phyloP scores from a whole-genome alignment of 2,113 vertebrate species.

The Pelecanus crispus region DNA sequence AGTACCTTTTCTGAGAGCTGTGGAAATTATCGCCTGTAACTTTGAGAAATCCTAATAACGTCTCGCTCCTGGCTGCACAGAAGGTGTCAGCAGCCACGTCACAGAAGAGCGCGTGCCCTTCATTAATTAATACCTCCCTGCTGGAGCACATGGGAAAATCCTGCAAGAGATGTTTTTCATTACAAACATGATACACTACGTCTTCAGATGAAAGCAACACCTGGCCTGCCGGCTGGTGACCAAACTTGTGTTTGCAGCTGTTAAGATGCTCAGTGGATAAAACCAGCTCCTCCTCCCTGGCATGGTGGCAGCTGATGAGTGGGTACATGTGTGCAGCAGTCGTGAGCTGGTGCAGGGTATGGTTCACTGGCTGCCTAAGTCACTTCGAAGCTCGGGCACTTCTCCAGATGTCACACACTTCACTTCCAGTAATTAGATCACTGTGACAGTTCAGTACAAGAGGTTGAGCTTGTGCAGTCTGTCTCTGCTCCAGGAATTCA shows the following conservation, averaged over 20 bases:
- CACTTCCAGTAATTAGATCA: slow-evolving; percentile 55
- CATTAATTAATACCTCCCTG: not conserved
- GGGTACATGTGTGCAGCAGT: not conserved
- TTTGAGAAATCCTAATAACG: not conserved
- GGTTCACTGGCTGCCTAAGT: slow-evolving; percentile 1
- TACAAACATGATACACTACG: not conserved
- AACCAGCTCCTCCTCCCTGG: not conserved
- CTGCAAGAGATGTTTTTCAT: not conserved
- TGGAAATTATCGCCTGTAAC: not conserved
- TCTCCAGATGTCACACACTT: slow-evolving; percentile 53
- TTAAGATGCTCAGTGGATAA: not conserved
- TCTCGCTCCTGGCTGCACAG: not conserved
- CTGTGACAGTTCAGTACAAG: not conserved
- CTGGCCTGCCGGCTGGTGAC: not conserved
- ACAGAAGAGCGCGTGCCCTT: not conserved
- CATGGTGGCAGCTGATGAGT: not conserved
- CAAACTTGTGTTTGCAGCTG: not conserved
- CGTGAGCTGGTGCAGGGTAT: not conserved
- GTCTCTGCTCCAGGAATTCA: not conserved
- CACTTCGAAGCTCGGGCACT: slow-evolving; percentile 7
- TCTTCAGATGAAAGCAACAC: not conserved
- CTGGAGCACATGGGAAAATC: not conserved
- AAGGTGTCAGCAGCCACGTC: not conserved
- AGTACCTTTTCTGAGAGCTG: not conserved
- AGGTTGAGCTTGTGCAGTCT: slow-evolving; percentile 3